Evolutionary conservation across 1,140 invertebrate species (phyloP).

Genomic region (Eueides isabella): DNA sequence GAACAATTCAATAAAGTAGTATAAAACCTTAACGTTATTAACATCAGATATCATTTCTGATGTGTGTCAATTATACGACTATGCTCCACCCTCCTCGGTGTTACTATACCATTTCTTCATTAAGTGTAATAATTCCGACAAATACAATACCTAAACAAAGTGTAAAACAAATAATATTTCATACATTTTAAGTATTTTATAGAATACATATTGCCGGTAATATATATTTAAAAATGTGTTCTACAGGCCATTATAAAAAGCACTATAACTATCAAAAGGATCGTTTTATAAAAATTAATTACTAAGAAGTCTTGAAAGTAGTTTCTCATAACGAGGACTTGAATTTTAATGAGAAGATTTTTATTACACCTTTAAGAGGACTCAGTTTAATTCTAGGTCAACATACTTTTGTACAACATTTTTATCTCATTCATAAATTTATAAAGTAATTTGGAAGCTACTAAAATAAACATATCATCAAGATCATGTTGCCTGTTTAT

Average conservation of each 20-base stretch:
- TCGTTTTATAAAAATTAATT: slow-evolving; percentile 14
- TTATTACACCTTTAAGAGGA: slow-evolving; percentile 9
- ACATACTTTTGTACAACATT: not conserved
- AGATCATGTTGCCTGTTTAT: not conserved
- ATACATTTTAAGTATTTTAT: too few relatives aligned
- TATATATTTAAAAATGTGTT: not conserved
- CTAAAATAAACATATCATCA: not conserved
- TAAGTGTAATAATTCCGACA: too few relatives aligned
- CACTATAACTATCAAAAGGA: not conserved
- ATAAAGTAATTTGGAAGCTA: not conserved
- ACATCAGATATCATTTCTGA: too few relatives aligned
- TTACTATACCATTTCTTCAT: too few relatives aligned
- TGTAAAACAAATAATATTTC: too few relatives aligned
- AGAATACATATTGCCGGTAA: too few relatives aligned
- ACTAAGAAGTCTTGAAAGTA: slow-evolving; percentile 12
- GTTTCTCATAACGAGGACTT: slow-evolving; percentile 2
- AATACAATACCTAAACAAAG: too few relatives aligned
- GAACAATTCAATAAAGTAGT: too few relatives aligned
- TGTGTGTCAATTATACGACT: too few relatives aligned
- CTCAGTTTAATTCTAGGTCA: slow-evolving; percentile 9
- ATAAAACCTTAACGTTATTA: too few relatives aligned
- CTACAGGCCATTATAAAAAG: not conserved
- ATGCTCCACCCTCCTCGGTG: too few relatives aligned
- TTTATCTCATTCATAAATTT: not conserved
- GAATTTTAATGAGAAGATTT: slow-evolving; percentile 13